A percentile compares a stretch with the other conserved stretches of the same genome.
Conservation (phyloP, 1,140 invertebrate species). For the Aradophagus sp. region DNA sequence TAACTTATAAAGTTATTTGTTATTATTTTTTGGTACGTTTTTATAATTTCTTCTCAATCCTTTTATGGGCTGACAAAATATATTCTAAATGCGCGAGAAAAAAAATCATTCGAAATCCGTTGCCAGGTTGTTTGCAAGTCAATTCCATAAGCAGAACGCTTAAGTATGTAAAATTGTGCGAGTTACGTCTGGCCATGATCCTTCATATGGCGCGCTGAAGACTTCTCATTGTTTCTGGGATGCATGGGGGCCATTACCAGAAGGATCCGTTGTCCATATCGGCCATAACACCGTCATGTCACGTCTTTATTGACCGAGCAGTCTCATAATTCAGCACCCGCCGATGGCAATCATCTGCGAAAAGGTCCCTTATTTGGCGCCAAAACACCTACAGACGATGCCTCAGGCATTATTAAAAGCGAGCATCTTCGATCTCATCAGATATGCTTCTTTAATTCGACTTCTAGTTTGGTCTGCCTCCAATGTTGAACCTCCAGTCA, state of each 20-base stretch:
- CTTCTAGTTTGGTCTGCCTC: background rate
- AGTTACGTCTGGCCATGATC: conserved; percentile 39
- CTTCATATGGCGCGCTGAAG: conserved; percentile 51
- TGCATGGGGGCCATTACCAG: conserved; percentile 64
- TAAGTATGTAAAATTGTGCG: conserved; percentile 49
- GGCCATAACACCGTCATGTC: conserved; percentile 56
- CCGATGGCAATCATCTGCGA: conserved; percentile 60
- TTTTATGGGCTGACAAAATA: too few species aligned
- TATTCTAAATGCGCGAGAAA: too few species aligned
- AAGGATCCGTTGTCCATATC: conserved; percentile 65
- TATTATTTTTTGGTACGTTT: too few species aligned
- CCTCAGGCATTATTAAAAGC: conserved; percentile 61
- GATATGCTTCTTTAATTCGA: conserved; percentile 8
- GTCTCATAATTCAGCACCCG: conserved; percentile 50
- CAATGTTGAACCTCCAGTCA: too few species aligned
- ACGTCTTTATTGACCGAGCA: conserved; percentile 64
- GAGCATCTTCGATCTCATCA: conserved; percentile 29
- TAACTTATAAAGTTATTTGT: too few species aligned
- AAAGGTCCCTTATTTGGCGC: conserved; percentile 61
- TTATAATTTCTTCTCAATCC: too few species aligned
- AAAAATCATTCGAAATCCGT: too few species aligned
- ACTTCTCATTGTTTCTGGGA: conserved; percentile 64
- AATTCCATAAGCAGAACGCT: conserved; percentile 27
- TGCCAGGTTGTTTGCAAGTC: conserved; percentile 33
- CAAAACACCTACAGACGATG: conserved; percentile 58